Evolutionary conservation across 2,113 vertebrate species (phyloP).

Genomic region (Taxidea taxus): DNA sequence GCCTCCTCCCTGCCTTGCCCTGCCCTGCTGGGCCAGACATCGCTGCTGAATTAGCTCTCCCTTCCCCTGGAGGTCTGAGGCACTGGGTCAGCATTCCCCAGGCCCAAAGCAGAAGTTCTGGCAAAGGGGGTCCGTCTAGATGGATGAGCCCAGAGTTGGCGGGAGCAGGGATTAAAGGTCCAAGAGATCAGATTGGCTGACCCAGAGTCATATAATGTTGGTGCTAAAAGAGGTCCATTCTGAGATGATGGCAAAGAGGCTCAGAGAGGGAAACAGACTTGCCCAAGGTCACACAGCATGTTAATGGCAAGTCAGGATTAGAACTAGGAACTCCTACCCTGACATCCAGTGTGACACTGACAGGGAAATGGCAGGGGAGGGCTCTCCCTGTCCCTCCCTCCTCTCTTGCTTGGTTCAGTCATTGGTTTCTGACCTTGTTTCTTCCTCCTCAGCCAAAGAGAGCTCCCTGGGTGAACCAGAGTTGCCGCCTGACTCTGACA

Average conservation of each 20-base stretch:
- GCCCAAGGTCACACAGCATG: not conserved
- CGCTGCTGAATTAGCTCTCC: too few relatives aligned
- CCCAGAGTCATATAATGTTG: not conserved
- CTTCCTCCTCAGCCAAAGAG: slow-evolving; percentile 89
- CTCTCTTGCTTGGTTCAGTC: not conserved
- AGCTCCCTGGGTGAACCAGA: slow-evolving; percentile 90
- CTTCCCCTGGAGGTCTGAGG: not conserved
- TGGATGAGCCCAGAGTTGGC: not conserved
- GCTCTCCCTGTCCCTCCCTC: accelerated
- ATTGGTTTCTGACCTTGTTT: slow-evolving; percentile 28
- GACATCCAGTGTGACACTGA: not conserved
- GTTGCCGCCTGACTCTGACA: slow-evolving; percentile 88
- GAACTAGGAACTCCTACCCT: not conserved
- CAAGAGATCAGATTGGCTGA: not conserved
- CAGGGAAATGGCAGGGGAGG: too few relatives aligned
- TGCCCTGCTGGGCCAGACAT: not conserved
- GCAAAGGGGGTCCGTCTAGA: not conserved
- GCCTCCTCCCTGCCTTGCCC: not conserved
- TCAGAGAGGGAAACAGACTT: not conserved
- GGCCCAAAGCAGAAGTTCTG: not conserved
- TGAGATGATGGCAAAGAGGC: not conserved
- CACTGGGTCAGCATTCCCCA: not conserved
- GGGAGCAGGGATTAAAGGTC: not conserved
- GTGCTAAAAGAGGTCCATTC: not conserved
- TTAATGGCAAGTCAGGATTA: not conserved